phyloP scores from a whole-genome alignment of 2,888 invertebrate species.

The Dryadula phaetusa region DNA sequence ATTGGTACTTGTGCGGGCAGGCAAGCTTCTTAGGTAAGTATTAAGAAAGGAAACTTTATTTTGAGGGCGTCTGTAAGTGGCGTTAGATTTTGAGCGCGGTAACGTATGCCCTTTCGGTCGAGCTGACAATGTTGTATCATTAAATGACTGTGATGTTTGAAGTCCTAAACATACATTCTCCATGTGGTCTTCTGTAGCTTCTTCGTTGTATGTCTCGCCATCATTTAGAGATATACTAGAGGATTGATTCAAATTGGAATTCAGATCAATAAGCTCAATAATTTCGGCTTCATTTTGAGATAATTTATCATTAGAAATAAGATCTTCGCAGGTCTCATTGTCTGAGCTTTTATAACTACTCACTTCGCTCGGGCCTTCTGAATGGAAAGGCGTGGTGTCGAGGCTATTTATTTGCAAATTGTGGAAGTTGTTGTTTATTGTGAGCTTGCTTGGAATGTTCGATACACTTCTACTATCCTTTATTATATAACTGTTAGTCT shows the following conservation, averaged over 20 bases:
- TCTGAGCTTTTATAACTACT: conserved; percentile 83
- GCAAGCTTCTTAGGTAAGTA: conserved; percentile 82
- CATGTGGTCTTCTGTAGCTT: conserved; percentile 32
- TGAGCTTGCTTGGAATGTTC: conserved; percentile 78
- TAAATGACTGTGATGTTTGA: conserved; percentile 76
- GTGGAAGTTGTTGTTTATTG: conserved; percentile 62
- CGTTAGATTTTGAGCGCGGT: conserved; percentile 72
- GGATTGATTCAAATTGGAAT: conserved; percentile 50
- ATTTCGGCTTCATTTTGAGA: conserved; percentile 48
- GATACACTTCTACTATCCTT: conserved; percentile 62
- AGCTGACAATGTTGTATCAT: conserved; percentile 59
- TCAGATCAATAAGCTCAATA: conserved; percentile 51
- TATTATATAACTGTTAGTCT: conserved; percentile 55
- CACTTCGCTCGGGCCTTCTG: conserved; percentile 72
- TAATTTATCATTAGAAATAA: conserved; percentile 42
- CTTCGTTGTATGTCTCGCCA: conserved; percentile 52
- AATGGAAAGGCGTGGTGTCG: conserved; percentile 69
- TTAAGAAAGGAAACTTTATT: conserved; percentile 80
- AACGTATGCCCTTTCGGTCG: conserved; percentile 56
- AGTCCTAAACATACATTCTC: conserved; percentile 55
- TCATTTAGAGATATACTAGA: conserved; percentile 56
- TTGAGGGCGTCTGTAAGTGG: conserved; percentile 68
- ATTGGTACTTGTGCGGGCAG: conserved; percentile 69
- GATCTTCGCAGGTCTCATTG: conserved; percentile 71
- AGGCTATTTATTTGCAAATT: conserved; percentile 67